These are phyloP conservation scores for Tortrix viridana DNA, from an alignment of 2,888 invertebrate genomes.

Conservation along the genomic window DNA sequence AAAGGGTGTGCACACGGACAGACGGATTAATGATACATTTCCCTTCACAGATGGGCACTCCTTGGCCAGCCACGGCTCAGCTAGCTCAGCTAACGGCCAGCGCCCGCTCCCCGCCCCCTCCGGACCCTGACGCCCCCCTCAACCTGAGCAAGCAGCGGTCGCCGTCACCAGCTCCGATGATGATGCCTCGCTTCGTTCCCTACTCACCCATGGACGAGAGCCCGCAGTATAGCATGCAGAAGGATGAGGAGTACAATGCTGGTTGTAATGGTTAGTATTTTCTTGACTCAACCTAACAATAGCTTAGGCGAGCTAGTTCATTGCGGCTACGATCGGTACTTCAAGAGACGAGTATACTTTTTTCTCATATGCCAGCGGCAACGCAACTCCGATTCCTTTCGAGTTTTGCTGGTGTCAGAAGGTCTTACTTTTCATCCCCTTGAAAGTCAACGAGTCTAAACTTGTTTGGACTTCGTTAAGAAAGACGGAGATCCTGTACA, in stretches of 20 bases:
- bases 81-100: slow-evolving; percentile 87
- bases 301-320: too few relatives aligned
- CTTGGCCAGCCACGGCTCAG: slow-evolving; percentile 89
- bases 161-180: slow-evolving; percentile 85
- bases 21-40: neutral
- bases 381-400: too few relatives aligned
- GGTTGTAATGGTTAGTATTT: slow-evolving; percentile 72
- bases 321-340: too few relatives aligned
- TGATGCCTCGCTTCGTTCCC: slow-evolving; percentile 79
- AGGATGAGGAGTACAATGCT: slow-evolving; percentile 73
- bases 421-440: too few relatives aligned
- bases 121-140: slow-evolving; percentile 92
- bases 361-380: too few relatives aligned
- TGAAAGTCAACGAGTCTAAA: too few relatives aligned
- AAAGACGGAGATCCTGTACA: too few relatives aligned
- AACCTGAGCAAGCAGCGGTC: slow-evolving; percentile 94
- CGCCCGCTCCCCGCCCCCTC: slow-evolving; percentile 84
- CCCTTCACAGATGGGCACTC: slow-evolving; percentile 67
- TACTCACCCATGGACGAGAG: slow-evolving; percentile 76
- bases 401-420: too few relatives aligned
- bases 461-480: too few relatives aligned
- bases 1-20: too few relatives aligned
- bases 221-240: slow-evolving; percentile 69
- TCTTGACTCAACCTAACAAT: too few relatives aligned
- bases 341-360: too few relatives aligned